Conservation (phyloP, 2,888 invertebrate genomes). For the Drosophila histrio region DNA sequence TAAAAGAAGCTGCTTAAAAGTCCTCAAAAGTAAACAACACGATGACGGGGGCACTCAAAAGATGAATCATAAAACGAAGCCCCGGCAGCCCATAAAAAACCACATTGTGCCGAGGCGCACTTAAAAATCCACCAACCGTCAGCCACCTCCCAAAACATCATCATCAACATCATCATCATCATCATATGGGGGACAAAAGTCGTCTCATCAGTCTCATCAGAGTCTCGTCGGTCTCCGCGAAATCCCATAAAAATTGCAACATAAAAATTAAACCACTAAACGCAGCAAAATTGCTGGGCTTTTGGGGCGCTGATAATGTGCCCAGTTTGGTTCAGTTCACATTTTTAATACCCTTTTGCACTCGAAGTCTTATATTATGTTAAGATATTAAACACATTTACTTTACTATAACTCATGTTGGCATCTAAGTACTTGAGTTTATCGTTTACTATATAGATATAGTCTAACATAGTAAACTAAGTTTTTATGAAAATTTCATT, state of each 20-base stretch:
- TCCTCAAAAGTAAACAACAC: conserved; percentile 45
- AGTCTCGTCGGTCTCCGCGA: conserved; percentile 27
- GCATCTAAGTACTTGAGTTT: too few species aligned
- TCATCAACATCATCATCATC: not conserved
- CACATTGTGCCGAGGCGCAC: conserved; percentile 71
- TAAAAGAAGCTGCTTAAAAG: conserved; percentile 52
- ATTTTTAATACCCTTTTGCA: not conserved
- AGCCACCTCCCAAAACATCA: conserved; percentile 28
- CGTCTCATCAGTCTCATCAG: conserved; percentile 4
- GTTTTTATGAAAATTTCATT: too few species aligned
- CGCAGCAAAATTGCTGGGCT: conserved; percentile 59
- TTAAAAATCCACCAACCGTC: conserved; percentile 46
- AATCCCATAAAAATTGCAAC: conserved; percentile 69
- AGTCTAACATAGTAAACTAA: too few species aligned
- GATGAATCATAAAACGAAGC: conserved; percentile 76
- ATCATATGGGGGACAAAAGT: not conserved
- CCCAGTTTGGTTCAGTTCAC: conserved; percentile 24
- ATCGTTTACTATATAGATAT: too few species aligned
- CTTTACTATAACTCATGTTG: too few species aligned
- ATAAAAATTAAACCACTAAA: conserved; percentile 78
- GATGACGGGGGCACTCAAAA: conserved; percentile 63
- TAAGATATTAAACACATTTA: too few species aligned
- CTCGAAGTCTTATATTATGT: not conserved
- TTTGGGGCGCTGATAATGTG: conserved; percentile 41
- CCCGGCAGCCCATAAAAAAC: conserved; percentile 70